Conservation (phyloP, 2,113 vertebrate genomes). For the Sebastes schlegelii region DNA sequence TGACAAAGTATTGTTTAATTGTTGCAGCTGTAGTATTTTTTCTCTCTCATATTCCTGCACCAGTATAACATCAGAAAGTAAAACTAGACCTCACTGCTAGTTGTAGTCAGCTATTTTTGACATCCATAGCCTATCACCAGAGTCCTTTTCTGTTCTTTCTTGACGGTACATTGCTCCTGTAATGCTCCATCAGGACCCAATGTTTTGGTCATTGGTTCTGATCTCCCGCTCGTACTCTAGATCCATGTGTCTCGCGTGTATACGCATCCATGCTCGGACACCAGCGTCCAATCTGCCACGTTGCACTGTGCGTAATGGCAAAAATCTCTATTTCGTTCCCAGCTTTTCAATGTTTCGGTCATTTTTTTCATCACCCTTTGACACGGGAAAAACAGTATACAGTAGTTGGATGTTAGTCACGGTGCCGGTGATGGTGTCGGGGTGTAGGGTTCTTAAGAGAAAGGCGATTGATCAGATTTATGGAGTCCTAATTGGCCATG, state of each 20-base stretch:
- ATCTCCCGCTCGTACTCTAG: slow-evolving; percentile 48
- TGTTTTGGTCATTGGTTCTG: slow-evolving; percentile 68
- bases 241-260: slow-evolving; percentile 49
- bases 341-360: slow-evolving; percentile 50
- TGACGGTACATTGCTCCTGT: slow-evolving; percentile 2
- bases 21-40: background rate
- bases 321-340: slow-evolving; percentile 54
- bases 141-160: slow-evolving; percentile 16
- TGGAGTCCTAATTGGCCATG: slow-evolving; percentile 79
- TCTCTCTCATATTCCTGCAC: background rate
- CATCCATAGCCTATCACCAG: slow-evolving; percentile 12
- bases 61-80: slow-evolving; percentile 1
- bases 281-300: slow-evolving; percentile 44
- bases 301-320: slow-evolving; percentile 32
- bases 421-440: slow-evolving; percentile 61
- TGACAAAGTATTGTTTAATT: too few species aligned
- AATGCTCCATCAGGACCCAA: slow-evolving; percentile 48
- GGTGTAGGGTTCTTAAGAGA: slow-evolving; percentile 69
- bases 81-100: slow-evolving; percentile 23
- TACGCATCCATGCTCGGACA: slow-evolving; percentile 37
- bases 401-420: slow-evolving; percentile 78
- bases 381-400: slow-evolving; percentile 72
- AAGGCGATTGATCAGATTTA: slow-evolving; percentile 79
- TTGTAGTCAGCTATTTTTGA: slow-evolving; percentile 14
- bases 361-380: slow-evolving; percentile 54